A percentile compares a stretch with the other conserved stretches of the same genome.
Evolutionary conservation across 1,140 invertebrate species (phyloP).

Genomic region (Brachionus plicatilis): DNA sequence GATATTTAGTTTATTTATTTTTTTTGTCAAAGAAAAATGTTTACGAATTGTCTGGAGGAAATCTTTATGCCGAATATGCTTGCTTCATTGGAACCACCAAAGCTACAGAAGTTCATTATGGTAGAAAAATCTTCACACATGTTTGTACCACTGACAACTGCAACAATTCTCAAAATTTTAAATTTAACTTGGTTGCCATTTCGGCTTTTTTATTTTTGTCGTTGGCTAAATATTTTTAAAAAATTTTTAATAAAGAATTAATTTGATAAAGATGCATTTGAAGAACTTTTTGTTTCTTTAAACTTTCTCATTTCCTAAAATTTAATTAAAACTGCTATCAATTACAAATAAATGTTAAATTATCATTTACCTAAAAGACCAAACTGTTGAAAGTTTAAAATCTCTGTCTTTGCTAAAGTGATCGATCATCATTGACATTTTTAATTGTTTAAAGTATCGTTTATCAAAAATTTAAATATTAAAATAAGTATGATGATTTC

Average conservation of each 20-base stretch:
- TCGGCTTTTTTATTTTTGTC: neutral
- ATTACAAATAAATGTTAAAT: no score
- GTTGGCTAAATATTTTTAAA: neutral
- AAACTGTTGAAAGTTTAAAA: no score
- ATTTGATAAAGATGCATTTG: neutral
- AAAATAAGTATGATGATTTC: no score
- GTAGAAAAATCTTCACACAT: neutral
- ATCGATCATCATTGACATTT: no score
- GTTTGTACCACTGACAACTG: neutral
- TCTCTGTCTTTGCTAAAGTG: no score
- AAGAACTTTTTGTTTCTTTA: no score
- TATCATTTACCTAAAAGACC: no score
- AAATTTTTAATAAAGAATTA: neutral
- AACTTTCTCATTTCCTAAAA: no score
- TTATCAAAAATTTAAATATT: no score
- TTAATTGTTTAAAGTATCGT: no score
- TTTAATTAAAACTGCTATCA: no score
- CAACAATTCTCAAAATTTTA: neutral
- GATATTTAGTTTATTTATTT: neutral
- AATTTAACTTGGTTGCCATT: neutral
- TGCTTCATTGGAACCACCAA: neutral
- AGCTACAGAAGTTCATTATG: neutral
- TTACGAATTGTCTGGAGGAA: neutral
- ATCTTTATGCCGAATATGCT: neutral
- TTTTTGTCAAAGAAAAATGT: neutral